Percentiles rank a stretch among this genome's conserved stretches.
phyloP scores from a whole-genome alignment of 2,113 vertebrate genomes.

The Eulemur macaco region DNA sequence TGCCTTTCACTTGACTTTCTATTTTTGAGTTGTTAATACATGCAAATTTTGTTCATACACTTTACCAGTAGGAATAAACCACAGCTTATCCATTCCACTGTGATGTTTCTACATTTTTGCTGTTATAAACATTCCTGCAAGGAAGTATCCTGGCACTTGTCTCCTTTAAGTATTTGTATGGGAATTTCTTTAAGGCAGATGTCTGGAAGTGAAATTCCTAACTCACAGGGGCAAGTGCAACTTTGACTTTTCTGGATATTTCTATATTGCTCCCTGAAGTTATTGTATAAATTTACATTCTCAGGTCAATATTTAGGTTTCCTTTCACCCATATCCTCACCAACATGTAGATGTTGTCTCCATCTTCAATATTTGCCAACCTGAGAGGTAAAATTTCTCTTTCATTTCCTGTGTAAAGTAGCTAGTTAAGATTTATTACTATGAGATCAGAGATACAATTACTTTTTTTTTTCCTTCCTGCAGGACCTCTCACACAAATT shows the following conservation, averaged over 20 bases:
- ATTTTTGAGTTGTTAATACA: background rate
- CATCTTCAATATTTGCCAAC: background rate
- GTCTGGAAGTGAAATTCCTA: background rate
- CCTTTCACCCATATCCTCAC: background rate
- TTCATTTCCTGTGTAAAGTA: background rate
- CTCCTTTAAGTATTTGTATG: background rate
- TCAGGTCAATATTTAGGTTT: background rate
- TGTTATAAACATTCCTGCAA: background rate
- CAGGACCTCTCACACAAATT: background rate
- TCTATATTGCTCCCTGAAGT: background rate
- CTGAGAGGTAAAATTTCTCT: background rate
- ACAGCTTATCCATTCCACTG: background rate
- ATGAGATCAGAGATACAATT: background rate
- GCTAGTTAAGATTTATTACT: background rate
- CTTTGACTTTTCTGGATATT: constrained; percentile 25
- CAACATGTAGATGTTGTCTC: background rate
- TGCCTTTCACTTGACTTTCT: background rate
- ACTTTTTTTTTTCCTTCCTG: background rate
- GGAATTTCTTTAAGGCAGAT: background rate
- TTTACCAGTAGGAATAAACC: background rate
- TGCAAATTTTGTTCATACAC: background rate
- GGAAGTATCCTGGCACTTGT: background rate
- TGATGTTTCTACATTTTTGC: background rate
- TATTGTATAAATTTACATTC: background rate
- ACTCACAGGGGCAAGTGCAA: background rate